Evolutionary conservation across 2,113 vertebrate genomes (phyloP), one percentile per base, ranked within the genome.

Genomic region (Glareola pratincola): DNA sequence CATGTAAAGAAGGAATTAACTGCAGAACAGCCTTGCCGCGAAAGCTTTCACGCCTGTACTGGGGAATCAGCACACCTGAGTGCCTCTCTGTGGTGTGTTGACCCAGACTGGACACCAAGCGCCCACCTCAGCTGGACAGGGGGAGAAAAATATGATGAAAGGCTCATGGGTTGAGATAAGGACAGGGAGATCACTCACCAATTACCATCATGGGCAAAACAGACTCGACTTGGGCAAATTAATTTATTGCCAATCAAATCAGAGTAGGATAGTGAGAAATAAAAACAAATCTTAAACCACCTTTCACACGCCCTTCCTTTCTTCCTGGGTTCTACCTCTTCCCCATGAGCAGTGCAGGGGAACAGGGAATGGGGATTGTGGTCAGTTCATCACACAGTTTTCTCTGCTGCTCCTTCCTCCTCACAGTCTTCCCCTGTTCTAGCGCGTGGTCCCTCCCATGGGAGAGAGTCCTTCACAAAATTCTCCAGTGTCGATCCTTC

Each of bases 161-260:
- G 5, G 5, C 22, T 50, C 1, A 1, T 37, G 32, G 5, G 14
- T 27, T 1, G 1, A 41, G 22, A 36, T 41, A 74, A 63, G 14
- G 14, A 29, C 14, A 47, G 15, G 27, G 19, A 68, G 10, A 18
- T 51, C 12, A 26, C 23, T 43, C 30, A 37, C 8, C 30, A 43
- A 3, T 50, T 85, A n/a, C 16, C 0, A 1, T 37, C 14, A 39
- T 2, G 4, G 16, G 7, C 8, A 66, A 23, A 81, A 32, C 0
- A 16, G 26, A n/a, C 32, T 71, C 12, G 17, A 34, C 6, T 43
- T 5, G 3, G n/a, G 8, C 34, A 37, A 39, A 78, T 29, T 32
- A 53, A 43, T 78, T 32, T 37, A 48, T 48, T 76, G 5, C 8
- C 8, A 39, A 45, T 6, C 6, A 56, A 77, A 69, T 57, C 24